A percentile compares a stretch with the other conserved stretches of the same genome.
These are phyloP conservation scores for Diaperis boleti DNA, from an alignment of 2,888 invertebrate genomes.

Conservation along the genomic window DNA sequence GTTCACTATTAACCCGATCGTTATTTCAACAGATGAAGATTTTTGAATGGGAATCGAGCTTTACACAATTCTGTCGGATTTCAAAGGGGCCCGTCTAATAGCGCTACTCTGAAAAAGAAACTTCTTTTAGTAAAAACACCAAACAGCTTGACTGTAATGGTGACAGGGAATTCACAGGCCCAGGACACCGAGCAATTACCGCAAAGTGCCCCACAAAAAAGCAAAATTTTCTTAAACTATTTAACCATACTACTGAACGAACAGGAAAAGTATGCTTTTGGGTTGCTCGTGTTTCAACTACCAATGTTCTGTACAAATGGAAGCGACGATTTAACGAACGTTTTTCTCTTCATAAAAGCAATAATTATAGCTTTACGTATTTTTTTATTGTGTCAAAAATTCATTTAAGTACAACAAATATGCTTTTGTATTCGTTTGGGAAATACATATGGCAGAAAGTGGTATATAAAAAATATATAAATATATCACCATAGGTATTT, in stretches of 20 bases:
- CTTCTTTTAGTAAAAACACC: not conserved
- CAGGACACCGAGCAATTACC: constrained; percentile 21
- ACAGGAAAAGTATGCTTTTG: constrained; percentile 9
- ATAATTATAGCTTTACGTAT: too few species aligned
- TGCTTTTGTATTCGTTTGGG: too few species aligned
- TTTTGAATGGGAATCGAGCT: not conserved
- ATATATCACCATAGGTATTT: too few species aligned
- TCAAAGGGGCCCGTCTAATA: too few species aligned
- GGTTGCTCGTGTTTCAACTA: constrained; percentile 1
- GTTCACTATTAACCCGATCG: constrained; percentile 32
- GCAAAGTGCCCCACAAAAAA: constrained; percentile 26
- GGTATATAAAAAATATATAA: too few species aligned
- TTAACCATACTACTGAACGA: constrained; percentile 14
- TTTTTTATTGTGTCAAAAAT: too few species aligned
- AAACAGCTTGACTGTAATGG: constrained; percentile 1
- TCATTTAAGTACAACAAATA: too few species aligned
- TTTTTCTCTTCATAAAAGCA: too few species aligned
- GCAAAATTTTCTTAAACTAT: constrained; percentile 28
- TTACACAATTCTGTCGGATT: too few species aligned
- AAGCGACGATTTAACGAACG: not conserved
- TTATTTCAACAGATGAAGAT: constrained; percentile 25
- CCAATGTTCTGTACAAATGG: constrained; percentile 1
- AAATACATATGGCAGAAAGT: too few species aligned
- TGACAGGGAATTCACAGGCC: constrained; percentile 14
- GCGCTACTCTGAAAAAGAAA: too few species aligned